Conservation (phyloP, 2,113 vertebrate genomes). For the Maylandia zebra region DNA sequence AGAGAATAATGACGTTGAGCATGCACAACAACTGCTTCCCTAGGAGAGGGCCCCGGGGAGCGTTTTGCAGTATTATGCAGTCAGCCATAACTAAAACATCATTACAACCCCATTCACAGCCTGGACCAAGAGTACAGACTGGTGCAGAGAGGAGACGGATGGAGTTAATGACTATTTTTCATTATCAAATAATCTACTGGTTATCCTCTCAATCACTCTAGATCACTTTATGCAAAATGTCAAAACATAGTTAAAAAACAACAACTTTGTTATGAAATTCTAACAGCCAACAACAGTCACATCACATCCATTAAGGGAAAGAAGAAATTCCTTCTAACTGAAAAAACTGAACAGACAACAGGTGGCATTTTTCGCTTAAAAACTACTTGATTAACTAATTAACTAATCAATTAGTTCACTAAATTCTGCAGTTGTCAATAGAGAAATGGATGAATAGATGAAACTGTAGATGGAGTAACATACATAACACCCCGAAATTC, state of each 20-base stretch:
- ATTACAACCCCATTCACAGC: slow-evolving; percentile 47
- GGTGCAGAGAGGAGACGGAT: background rate
- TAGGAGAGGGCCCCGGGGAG: slow-evolving; percentile 47
- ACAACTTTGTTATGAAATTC: background rate
- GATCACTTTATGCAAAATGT: background rate
- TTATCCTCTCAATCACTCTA: background rate
- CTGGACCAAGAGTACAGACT: background rate
- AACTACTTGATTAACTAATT: background rate
- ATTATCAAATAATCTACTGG: background rate
- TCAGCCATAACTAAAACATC: slow-evolving; percentile 67
- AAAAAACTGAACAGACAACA: background rate
- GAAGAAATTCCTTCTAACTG: background rate
- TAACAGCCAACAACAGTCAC: background rate
- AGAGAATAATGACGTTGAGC: slow-evolving; percentile 64
- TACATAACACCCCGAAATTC: background rate
- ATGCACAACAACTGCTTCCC: slow-evolving; percentile 57
- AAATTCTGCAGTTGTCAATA: background rate
- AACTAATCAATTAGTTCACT: background rate
- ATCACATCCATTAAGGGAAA: background rate
- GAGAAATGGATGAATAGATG: background rate
- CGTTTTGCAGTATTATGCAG: slow-evolving; percentile 62
- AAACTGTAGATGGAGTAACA: background rate
- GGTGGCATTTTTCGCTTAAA: fast-evolving
- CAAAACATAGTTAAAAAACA: background rate
- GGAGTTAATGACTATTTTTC: background rate